Base-by-base conservation (phyloP, 1,140 invertebrate genomes). In the Drosophila persimilis region DNA sequence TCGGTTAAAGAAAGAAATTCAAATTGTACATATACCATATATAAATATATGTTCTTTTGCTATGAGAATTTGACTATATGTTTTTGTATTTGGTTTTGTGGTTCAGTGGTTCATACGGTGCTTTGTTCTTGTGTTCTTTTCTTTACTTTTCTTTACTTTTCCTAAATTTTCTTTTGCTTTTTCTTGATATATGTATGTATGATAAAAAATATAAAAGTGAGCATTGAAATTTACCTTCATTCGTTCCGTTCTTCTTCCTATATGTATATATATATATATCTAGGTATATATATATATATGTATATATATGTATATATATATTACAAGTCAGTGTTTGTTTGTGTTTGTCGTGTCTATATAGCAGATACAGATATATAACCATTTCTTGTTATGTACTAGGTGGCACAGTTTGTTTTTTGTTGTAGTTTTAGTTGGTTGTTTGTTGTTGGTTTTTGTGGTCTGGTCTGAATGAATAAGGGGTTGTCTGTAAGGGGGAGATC, bases 331-430 rank as follows among this genome's bases (percentile, higher is more conserved):
- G 44, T 65, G 57, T 80, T 62, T 75, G 35, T 81, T 43, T 66
- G 48, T 76, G 22, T 65, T 53, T 70, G 22, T 65, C 43, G n/a
- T 62, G 45, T 64, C 44, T 80, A 55, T 67, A 62, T 80, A 80
- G 76, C 81, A 80, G 74, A 77, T 70, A 77, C 71, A 72, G 80
- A 85, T 85, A 85, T 85, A 85, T 85, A 85, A 85, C 81, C 75
- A 71, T 86, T 81, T 86, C 51, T 85, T 86, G 83, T 88, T 88
- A 88, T 88, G 83, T 88, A 88, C 83, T 88, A 88, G 83, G 83
- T 88, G 83, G 83, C 83, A 88, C 83, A 88, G 84, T 89, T 88
- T 67, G 64, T 75, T 77, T 74, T 61, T 76, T 67, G 54, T 77
- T 58, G 48, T 72, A 76, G 53, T 85, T 83, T 47, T 78, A 60